These are phyloP conservation scores for Dicrostonyx torquatus DNA, from an alignment of 2,797 vertebrate species.

Conservation along the genomic window DNA sequence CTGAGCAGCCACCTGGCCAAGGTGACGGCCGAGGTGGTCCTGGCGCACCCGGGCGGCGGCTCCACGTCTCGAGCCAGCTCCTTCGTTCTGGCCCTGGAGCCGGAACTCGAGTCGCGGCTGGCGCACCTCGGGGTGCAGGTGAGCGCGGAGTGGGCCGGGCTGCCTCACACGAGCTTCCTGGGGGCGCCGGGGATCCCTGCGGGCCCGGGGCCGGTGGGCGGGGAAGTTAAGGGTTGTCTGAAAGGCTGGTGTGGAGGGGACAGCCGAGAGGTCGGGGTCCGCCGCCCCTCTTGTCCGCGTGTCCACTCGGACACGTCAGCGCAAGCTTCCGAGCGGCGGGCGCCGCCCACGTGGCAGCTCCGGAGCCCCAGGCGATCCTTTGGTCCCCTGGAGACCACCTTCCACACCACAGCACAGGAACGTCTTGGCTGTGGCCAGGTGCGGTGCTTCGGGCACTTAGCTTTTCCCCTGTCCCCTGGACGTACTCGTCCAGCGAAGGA, in stretches of 20 bases:
- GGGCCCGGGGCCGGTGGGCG: not conserved
- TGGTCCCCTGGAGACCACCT: not conserved
- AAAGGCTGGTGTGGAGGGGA: not conserved
- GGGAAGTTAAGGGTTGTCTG: not conserved
- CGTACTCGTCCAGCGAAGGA: not conserved
- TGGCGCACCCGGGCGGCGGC: slow-evolving; percentile 89
- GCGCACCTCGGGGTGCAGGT: slow-evolving; percentile 96
- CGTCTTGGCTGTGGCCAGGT: not conserved
- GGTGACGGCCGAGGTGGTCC: slow-evolving; percentile 91
- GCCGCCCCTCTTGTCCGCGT: accelerated
- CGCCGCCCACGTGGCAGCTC: not conserved
- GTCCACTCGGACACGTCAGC: slow-evolving; percentile 19
- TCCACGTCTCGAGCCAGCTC: slow-evolving; percentile 84
- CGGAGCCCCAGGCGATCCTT: not conserved
- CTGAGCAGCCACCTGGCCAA: slow-evolving; percentile 96
- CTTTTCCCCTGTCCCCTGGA: not conserved
- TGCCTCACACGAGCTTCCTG: not conserved
- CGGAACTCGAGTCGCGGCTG: slow-evolving; percentile 90
- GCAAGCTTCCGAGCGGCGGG: accelerated
- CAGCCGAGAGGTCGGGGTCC: not conserved
- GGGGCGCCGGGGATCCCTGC: not conserved
- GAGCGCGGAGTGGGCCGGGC: slow-evolving; percentile 75
- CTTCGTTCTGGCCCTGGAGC: slow-evolving; percentile 93
- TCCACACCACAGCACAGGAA: accelerated
- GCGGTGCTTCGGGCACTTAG: not conserved